Conservation (phyloP, 2,888 invertebrate genomes). For the Camptogramma bilineatum region DNA sequence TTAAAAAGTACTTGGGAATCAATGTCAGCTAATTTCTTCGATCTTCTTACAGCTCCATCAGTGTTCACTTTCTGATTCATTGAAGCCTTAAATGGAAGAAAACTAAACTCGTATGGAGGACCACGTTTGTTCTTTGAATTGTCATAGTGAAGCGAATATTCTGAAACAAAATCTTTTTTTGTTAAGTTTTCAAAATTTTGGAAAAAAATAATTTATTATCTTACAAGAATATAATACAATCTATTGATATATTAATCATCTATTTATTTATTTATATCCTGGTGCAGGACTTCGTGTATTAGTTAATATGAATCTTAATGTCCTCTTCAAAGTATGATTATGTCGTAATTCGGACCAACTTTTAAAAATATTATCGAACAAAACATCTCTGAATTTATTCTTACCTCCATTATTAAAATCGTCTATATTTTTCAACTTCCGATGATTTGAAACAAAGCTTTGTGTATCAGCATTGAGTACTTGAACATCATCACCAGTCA, state of each 20-base stretch:
- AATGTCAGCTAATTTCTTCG: constrained; percentile 34
- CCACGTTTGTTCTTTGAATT: neutral
- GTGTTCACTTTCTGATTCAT: neutral
- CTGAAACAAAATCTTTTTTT: constrained; percentile 24
- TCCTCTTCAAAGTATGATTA: too few species aligned
- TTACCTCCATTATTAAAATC: constrained; percentile 15
- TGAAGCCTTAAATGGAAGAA: neutral
- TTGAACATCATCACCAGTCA: constrained; percentile 16
- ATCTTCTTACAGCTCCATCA: constrained; percentile 22
- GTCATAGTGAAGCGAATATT: neutral
- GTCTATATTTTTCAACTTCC: too few species aligned
- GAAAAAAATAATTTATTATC: too few species aligned
- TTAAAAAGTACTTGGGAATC: constrained; percentile 1
- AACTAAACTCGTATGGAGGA: neutral
- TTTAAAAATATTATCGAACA: too few species aligned
- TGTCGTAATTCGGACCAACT: too few species aligned
- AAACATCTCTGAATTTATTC: neutral
- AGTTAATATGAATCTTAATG: too few species aligned
- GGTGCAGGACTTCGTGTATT: too few species aligned
- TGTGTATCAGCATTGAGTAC: constrained; percentile 24
- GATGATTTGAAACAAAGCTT: neutral
- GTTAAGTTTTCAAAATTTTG: neutral
- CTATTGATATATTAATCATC: too few species aligned
- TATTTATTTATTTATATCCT: too few species aligned
- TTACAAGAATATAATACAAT: too few species aligned